Evolutionary conservation across 2,113 vertebrate genomes (phyloP), one percentile per base, ranked within the genome.

Genomic region (Probosciger aterrimus): DNA sequence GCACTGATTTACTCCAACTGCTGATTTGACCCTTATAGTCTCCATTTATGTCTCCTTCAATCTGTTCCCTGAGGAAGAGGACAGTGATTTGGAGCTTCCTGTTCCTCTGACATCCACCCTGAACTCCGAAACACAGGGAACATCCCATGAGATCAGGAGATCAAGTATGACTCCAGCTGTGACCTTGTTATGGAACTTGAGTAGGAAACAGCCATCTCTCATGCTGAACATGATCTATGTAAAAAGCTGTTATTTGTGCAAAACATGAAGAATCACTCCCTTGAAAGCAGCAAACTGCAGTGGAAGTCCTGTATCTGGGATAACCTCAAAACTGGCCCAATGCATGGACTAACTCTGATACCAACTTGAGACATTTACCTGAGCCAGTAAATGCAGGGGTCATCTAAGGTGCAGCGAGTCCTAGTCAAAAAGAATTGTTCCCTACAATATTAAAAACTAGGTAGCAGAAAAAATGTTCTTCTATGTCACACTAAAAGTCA

Each of bases 401-500:
- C 83, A 92, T 18, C 47, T n/a, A 76, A 62, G 70, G 44, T 93
- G 62, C 86, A 94, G 28, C n/a, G 13, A 60, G 47, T 70, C 43
- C n/a, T 20, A 78, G 43, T 27, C 6, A 41, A 90, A 86, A 81
- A 39, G 68, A 88, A 83, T 83, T 62, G 28, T 52, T 79, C 65
- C 41, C 31, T 82, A 25, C 57, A 74, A 22, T 94, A 93, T 89
- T 95, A 87, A 96, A 91, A 89, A 85, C 27, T 37, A 85, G 67
- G 80, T 67, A 89, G 71, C 43, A 92, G 78, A 52, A 91, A 77
- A 93, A 94, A 88, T 86, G 86, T 87, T 86, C 74, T 84, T 68
- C 79, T 90, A n/a, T 67, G 77, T 96, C 93, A 88, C 84, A 69
- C 52, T 83, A 68, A 87, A 88, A 95, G 85, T 96, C 71, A 77